phyloP scores from a whole-genome alignment of 2,113 vertebrate species.

The Phaethon lepturus region DNA sequence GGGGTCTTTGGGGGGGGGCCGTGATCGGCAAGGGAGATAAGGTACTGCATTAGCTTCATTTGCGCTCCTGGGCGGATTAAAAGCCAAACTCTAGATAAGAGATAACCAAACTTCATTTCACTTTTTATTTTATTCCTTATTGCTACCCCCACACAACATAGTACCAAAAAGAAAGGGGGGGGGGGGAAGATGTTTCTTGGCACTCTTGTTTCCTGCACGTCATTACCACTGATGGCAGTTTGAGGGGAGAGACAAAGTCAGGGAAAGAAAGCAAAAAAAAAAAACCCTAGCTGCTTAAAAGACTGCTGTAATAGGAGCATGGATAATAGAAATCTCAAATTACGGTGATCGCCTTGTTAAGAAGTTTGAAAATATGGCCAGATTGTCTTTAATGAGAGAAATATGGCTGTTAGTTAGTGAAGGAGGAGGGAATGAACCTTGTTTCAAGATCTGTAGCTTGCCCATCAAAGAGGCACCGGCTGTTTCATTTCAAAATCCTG shows the following conservation, averaged over 20 bases:
- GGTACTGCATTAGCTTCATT: conserved; percentile 76
- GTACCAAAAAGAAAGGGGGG: conserved; percentile 12
- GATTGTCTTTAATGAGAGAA: conserved; percentile 81
- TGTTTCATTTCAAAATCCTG: conserved; percentile 77
- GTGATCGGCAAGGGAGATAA: conserved; percentile 77
- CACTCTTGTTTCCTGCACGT: conserved; percentile 81
- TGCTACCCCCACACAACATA: conserved; percentile 58
- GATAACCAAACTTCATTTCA: conserved; percentile 82
- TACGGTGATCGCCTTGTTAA: conserved; percentile 75
- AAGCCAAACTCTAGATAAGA: conserved; percentile 80
- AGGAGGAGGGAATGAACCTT: conserved; percentile 76
- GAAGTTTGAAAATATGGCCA: conserved; percentile 77
- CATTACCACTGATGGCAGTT: conserved; percentile 82
- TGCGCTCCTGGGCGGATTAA: conserved; percentile 77
- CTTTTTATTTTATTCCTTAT: conserved; percentile 75
- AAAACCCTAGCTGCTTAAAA: conserved; percentile 57
- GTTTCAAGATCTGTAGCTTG: conserved; percentile 75
- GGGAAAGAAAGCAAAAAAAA: conserved; percentile 55
- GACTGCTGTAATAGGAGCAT: conserved; percentile 75
- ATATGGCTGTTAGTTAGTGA: conserved; percentile 78
- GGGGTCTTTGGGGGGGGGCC: conserved; percentile 43
- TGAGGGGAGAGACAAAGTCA: conserved; percentile 87
- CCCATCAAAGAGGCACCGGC: conserved; percentile 69
- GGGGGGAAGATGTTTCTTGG: background rate
- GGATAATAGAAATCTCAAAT: conserved; percentile 82